A percentile compares a stretch with the other conserved stretches of the same genome.
phyloP scores from a whole-genome alignment of 2,888 invertebrate genomes.

The Icerya purchasi region DNA sequence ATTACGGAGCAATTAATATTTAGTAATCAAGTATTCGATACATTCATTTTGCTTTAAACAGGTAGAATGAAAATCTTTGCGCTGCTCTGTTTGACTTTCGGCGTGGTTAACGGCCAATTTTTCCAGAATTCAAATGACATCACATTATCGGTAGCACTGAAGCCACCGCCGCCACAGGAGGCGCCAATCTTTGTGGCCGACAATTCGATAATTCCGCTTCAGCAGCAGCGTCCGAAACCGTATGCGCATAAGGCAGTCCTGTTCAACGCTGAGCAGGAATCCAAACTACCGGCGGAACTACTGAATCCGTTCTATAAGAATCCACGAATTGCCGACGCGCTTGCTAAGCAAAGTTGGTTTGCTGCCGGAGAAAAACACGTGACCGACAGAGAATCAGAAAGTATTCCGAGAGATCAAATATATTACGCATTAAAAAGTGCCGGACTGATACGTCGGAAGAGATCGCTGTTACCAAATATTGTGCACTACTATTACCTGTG shows the following conservation, averaged over 20 bases:
- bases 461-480: too few relatives aligned
- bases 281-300: constrained; percentile 44
- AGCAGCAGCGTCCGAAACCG: not conserved
- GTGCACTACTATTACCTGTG: too few relatives aligned
- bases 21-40: too few relatives aligned
- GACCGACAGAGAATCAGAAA: constrained; percentile 53
- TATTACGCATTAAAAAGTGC: constrained; percentile 52
- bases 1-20: too few relatives aligned
- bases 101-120: not conserved
- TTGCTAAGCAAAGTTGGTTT: constrained; percentile 55
- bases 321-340: constrained; percentile 44
- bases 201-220: not conserved
- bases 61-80: too few relatives aligned
- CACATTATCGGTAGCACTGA: not conserved
- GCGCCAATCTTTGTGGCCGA: not conserved
- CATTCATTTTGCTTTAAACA: too few relatives aligned
- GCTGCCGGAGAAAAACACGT: constrained; percentile 29
- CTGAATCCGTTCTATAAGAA: constrained; percentile 54
- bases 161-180: not conserved
- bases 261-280: constrained; percentile 31
- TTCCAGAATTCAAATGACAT: not conserved
- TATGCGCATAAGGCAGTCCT: constrained; percentile 3
- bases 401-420: constrained; percentile 53
- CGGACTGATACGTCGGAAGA: constrained; percentile 28
- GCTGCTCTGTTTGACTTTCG: too few relatives aligned